Conservation (phyloP, 1,140 invertebrate species). For the Archegozetes longisetosus region DNA sequence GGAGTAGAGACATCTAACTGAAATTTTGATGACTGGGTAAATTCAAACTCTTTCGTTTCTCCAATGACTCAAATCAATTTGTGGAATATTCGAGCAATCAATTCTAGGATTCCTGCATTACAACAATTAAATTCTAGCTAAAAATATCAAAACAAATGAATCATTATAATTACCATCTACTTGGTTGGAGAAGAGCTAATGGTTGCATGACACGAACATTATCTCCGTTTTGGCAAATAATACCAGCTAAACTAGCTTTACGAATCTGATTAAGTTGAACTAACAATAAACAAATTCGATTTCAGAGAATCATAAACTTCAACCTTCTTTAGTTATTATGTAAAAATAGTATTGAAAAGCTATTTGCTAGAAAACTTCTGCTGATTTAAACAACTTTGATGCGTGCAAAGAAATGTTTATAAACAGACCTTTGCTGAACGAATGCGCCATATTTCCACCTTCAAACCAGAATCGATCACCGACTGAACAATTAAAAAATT, state of each 20-base stretch:
- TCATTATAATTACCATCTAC: background rate
- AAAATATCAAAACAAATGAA: background rate
- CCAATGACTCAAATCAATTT: constrained; percentile 6
- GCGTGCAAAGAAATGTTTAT: too few species aligned
- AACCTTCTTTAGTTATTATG: too few species aligned
- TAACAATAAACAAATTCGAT: too few species aligned
- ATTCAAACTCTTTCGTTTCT: too few species aligned
- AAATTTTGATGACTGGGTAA: too few species aligned
- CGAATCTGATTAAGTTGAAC: constrained; percentile 71
- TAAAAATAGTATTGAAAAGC: too few species aligned
- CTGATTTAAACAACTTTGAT: too few species aligned
- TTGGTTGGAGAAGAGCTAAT: constrained; percentile 7
- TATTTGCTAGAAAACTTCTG: too few species aligned
- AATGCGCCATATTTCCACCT: constrained; percentile 20
- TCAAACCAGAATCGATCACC: constrained; percentile 37
- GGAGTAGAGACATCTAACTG: too few species aligned
- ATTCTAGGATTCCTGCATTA: constrained; percentile 6
- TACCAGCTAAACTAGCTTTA: constrained; percentile 69
- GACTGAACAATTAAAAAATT: constrained; percentile 16
- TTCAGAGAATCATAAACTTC: too few species aligned
- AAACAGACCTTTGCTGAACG: constrained; percentile 22
- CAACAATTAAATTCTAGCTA: background rate
- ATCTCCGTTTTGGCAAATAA: constrained; percentile 86
- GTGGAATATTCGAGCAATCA: background rate
- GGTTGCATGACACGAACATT: constrained; percentile 13